Conservation (phyloP, 1,140 invertebrate genomes). For the Drosophila sturtevanti region DNA sequence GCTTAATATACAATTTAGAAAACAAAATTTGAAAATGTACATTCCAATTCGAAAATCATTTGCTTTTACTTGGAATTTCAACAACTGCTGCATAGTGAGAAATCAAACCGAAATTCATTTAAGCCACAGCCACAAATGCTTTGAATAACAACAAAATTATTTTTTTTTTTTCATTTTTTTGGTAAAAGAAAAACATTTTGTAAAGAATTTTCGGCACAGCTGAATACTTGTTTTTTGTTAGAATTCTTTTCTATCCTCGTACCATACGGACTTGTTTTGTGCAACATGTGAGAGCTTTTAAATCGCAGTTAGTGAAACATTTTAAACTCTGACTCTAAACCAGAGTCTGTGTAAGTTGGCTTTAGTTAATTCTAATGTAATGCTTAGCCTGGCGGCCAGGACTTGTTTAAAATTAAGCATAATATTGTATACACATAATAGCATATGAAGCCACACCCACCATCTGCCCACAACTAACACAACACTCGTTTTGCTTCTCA, state of each 20-base stretch:
- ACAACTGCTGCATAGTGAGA: background rate
- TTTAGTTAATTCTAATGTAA: slow-evolving; percentile 15
- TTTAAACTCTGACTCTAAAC: background rate
- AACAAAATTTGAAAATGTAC: background rate
- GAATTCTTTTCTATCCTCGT: background rate
- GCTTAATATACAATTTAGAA: background rate
- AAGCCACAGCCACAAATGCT: slow-evolving; percentile 1
- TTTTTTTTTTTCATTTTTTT: too few relatives aligned
- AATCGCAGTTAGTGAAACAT: slow-evolving; percentile 5
- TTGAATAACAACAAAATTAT: slow-evolving; percentile 1
- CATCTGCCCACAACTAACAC: background rate
- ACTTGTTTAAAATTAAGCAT: slow-evolving; percentile 14
- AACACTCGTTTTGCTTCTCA: background rate
- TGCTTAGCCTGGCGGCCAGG: background rate
- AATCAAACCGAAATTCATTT: slow-evolving; percentile 1
- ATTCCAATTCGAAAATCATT: background rate
- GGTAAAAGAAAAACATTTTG: background rate
- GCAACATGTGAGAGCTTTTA: slow-evolving; percentile 15
- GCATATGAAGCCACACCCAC: background rate
- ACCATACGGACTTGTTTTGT: background rate
- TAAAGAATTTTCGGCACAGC: slow-evolving; percentile 1
- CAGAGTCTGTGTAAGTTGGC: background rate
- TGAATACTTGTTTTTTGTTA: slow-evolving; percentile 2
- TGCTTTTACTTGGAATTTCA: too few relatives aligned
- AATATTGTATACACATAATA: slow-evolving; percentile 15